Conservation (phyloP, 2,113 vertebrate species). For the Jacana jacana region DNA sequence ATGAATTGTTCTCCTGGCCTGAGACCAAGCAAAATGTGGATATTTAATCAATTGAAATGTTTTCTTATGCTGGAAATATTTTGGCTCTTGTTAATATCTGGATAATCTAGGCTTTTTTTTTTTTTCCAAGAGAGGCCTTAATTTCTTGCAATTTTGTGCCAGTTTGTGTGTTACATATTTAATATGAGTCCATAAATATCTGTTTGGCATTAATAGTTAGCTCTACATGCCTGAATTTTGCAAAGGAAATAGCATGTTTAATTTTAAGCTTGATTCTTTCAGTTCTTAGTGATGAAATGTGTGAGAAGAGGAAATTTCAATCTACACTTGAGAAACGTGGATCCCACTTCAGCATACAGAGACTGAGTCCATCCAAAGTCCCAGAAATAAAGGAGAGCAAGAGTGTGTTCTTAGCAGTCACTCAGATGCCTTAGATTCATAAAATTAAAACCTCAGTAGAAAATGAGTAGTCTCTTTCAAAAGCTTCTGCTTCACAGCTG, state of each 20-base stretch:
- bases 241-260: not conserved
- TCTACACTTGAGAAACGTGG: not conserved
- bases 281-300: not conserved
- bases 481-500: conserved; percentile 71
- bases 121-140: not conserved
- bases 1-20: not conserved
- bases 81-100: not conserved
- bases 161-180: not conserved
- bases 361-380: not conserved
- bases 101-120: not conserved
- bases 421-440: conserved; percentile 6
- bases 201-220: not conserved
- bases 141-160: not conserved
- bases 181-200: not conserved
- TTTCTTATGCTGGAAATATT: not conserved
- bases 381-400: not conserved
- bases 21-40: not conserved
- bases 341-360: not conserved
- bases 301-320: not conserved
- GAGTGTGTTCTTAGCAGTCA: not conserved
- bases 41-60: not conserved
- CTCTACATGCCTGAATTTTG: not conserved
- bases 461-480: conserved; percentile 24
- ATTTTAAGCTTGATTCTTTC: conserved; percentile 1
- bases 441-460: conserved; percentile 69